Percentiles rank a stretch among this genome's conserved stretches.
Evolutionary conservation across 2,797 vertebrate genomes (phyloP).

Genomic region (Molossus molossus): DNA sequence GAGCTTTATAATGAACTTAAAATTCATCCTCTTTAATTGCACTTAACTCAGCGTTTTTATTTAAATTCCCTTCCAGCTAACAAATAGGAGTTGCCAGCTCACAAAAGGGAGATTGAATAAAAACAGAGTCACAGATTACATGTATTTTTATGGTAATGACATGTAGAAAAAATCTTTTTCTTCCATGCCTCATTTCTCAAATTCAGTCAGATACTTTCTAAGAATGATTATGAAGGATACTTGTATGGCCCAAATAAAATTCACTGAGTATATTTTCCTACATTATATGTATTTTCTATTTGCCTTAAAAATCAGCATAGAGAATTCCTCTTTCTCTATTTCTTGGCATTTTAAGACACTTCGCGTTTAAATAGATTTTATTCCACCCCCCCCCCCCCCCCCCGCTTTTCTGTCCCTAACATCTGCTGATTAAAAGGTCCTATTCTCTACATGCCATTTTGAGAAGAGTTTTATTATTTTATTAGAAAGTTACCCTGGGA

Average conservation of each 20-base stretch:
- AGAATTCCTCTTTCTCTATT: slow-evolving; percentile 27
- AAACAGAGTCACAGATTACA: slow-evolving; percentile 50
- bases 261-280: not conserved
- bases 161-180: slow-evolving; percentile 56
- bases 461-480: slow-evolving; percentile 66
- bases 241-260: slow-evolving; percentile 18
- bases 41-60: slow-evolving; percentile 59
- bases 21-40: slow-evolving; percentile 53
- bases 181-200: slow-evolving; percentile 24
- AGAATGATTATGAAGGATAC: slow-evolving; percentile 31
- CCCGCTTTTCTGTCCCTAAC: not conserved
- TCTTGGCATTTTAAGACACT: slow-evolving; percentile 53
- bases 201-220: slow-evolving; percentile 20
- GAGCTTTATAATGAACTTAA: slow-evolving; percentile 27
- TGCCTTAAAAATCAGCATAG: slow-evolving; percentile 12
- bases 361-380: not conserved
- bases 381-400: not conserved
- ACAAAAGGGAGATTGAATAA: slow-evolving; percentile 61
- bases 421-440: slow-evolving; percentile 56
- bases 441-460: slow-evolving; percentile 35
- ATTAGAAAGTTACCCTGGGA: not conserved
- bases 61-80: slow-evolving; percentile 49
- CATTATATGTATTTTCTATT: not conserved
- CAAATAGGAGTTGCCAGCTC: not conserved
- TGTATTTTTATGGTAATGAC: slow-evolving; percentile 72